Percentiles rank a stretch among this genome's conserved stretches.
Conservation (phyloP, 2,888 invertebrate species). For the Dicyrtomina minuta region DNA sequence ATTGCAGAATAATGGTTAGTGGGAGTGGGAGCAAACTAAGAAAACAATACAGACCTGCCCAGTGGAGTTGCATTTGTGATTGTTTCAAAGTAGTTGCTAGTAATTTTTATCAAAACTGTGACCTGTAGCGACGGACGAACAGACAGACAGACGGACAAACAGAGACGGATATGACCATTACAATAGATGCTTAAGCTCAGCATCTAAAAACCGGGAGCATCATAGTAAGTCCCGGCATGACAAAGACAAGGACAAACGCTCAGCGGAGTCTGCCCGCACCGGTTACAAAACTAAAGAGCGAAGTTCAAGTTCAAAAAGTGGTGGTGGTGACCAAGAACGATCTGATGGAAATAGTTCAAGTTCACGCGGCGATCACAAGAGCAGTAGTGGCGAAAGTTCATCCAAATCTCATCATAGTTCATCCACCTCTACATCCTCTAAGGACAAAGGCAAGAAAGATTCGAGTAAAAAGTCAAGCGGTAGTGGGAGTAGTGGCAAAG, state of each 20-base stretch:
- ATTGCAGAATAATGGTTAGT: too few species aligned
- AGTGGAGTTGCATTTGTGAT: too few species aligned
- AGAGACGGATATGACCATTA: too few species aligned
- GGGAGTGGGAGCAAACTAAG: too few species aligned
- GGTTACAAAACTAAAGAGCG: slow-evolving; percentile 26
- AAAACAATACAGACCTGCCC: too few species aligned
- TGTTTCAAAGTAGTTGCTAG: too few species aligned
- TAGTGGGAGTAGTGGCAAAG: slow-evolving; percentile 16
- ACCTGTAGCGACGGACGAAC: too few species aligned
- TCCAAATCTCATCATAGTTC: slow-evolving; percentile 32
- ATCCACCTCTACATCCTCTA: slow-evolving; percentile 5
- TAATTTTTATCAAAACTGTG: too few species aligned
- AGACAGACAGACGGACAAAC: too few species aligned
- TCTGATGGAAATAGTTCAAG: slow-evolving; percentile 35
- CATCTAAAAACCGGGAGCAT: slow-evolving; percentile 24
- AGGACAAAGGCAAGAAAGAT: slow-evolving; percentile 11
- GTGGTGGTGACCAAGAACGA: slow-evolving; percentile 20
- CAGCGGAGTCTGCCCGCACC: too few species aligned
- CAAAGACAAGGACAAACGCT: slow-evolving; percentile 35
- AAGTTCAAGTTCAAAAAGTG: slow-evolving; percentile 17
- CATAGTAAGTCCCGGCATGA: slow-evolving; percentile 24
- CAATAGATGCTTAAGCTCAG: too few species aligned
- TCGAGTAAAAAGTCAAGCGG: slow-evolving; percentile 7
- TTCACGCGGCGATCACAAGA: slow-evolving; percentile 13
- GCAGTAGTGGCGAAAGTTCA: not conserved